Base-by-base conservation (phyloP, 2,888 invertebrate species). In the Tridacna gigas region DNA sequence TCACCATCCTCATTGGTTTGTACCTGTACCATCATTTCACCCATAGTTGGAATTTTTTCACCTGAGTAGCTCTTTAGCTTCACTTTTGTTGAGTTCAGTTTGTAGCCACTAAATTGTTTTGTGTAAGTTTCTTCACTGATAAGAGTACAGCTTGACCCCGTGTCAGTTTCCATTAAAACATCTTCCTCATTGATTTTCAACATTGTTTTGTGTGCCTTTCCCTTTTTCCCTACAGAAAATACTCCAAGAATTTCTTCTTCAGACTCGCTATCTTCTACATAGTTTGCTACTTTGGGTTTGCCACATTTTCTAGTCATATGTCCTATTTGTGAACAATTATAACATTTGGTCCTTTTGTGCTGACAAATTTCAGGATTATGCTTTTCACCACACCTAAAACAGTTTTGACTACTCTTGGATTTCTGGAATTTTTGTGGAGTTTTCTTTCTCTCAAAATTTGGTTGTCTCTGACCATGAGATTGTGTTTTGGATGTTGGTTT, bases 51-150 rank as follows among this genome's bases (percentile, higher is more conserved):
- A 12, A 76, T 63, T n/a, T 45, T 76, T 22, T 76, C 37, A 5
- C 65, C 65, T 13, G 76, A 76, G 47, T 76, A 76, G 13, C 28
- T n/a, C 45, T 45, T 76, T n/a, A 63, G 9, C n/a, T n/a, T 37
- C 9, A 75, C 48, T 12, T 1, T 26, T 60, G 75, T 28, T 28
- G 4, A 11, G 20, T 22, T 20, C 60, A 75, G 22, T 18, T 4
- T 26, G 28, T 26, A 63, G 18, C 63, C 1, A 12, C 13, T 25
- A 25, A 11, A 63, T 18, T 61, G 22, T 61, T 13, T 61, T 15
- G 61, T 22, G 45, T 76, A 65, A 37, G 37, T 65, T 18, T 76
- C 63, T 63, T 76, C 45, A 45, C 7, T 18, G n/a, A 65, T 20
- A 22, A 28, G 12, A 48, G 26, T 65, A 18, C 37, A 37, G 26